A percentile compares a stretch with the other conserved stretches of the same genome.
phyloP scores from a whole-genome alignment of 1,140 invertebrate species.

The Heliothis virescens region DNA sequence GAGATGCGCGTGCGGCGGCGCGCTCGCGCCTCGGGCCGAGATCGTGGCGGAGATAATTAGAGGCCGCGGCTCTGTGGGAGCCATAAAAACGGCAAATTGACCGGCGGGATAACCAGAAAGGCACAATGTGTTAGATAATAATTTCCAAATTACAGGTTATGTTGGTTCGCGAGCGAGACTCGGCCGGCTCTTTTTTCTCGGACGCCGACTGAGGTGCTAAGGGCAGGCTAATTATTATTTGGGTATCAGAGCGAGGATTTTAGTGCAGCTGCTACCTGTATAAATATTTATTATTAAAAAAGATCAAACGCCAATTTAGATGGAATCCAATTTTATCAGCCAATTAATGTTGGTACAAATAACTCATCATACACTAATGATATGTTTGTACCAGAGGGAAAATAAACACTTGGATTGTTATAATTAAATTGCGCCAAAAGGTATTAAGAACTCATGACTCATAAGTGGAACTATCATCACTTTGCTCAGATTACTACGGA shows the following conservation, averaged over 20 bases:
- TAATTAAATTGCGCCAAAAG: background rate
- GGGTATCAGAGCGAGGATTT: constrained; percentile 81
- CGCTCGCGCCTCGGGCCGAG: constrained; percentile 73
- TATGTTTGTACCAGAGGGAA: background rate
- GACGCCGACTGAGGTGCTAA: constrained; percentile 82
- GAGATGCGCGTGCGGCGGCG: constrained; percentile 29
- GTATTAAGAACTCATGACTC: no score
- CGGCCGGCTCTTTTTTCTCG: constrained; percentile 78
- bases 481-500: no score
- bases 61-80: constrained; percentile 83
- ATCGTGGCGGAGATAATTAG: constrained; percentile 84
- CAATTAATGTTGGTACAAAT: constrained; percentile 74
- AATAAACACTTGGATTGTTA: constrained; percentile 25
- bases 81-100: constrained; percentile 86
- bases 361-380: constrained; percentile 42
- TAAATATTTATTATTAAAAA: constrained; percentile 85
- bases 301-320: constrained; percentile 81
- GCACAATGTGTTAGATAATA: constrained; percentile 86
- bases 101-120: constrained; percentile 86
- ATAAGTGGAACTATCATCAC: no score
- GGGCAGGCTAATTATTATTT: constrained; percentile 85
- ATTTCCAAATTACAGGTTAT: constrained; percentile 86
- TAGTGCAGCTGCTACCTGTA: constrained; percentile 86
- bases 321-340: constrained; percentile 68
- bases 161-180: constrained; percentile 81